Base-by-base conservation (phyloP, 2,888 invertebrate species). In the Seladonia tumulorum region DNA sequence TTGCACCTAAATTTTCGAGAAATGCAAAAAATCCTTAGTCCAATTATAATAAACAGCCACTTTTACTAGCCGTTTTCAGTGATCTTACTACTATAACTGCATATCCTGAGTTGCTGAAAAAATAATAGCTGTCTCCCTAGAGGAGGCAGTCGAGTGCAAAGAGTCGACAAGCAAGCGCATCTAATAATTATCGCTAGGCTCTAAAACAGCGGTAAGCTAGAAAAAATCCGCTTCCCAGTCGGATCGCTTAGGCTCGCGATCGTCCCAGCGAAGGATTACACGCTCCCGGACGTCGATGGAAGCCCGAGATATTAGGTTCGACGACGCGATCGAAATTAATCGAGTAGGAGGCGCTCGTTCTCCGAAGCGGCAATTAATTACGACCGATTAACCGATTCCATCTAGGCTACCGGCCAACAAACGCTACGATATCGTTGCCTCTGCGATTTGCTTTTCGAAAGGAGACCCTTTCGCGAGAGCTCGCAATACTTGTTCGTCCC, bases 371-470 rank as follows among this genome's bases (percentile, higher is more conserved):
- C 83, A 73, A 83, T 85, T 85, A 85, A 83, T 85, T 83, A 85
- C 79, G 49, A 60, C 66, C 85, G 79, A 85, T 85, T 85, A 83
- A 79, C 66, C 83, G 83, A 83, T 85, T 75, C 70, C 18, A 57
- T 76, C 83, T 76, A 68, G 42, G 39, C 53, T 63, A 42, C 73
- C 78, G 72, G 71, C 63, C 60, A 39, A 72, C 29, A 60, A 39
- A 47, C 35, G 10, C 5, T 66, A 3, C 39, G 29, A 14, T 29
- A 63, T 63, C 63, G 29, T 29, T 29, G n/a, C n/a, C 16, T 4
- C 10, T n/a, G 25, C 16, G 0, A 7, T 29, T 63, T 29, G 63
- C 63, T 63, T 76, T 76, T 76, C 81, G 71, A 83, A 76, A 76
- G 53, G 63, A 49, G 5, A 39, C 45, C 0, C 73, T 77, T 70